A percentile compares a stretch with the other conserved stretches of the same genome.
Evolutionary conservation across 2,888 invertebrate species (phyloP).

Genomic region (Epistrophe grossulariae): DNA sequence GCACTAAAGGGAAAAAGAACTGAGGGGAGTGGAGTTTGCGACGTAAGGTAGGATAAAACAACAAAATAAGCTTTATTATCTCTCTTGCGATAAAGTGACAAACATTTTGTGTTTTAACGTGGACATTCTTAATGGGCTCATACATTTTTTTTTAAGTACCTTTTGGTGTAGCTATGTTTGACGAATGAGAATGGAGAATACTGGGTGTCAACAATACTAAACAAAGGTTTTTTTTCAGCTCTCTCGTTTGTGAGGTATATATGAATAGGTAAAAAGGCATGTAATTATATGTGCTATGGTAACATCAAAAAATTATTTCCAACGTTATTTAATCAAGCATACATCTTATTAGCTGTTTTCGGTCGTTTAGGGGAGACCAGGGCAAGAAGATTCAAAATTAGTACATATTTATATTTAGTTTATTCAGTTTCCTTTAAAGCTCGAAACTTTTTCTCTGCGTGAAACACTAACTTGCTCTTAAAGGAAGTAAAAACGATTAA

Average conservation of each 20-base stretch:
- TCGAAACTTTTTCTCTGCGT: too few relatives aligned
- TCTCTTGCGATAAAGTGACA: conserved; percentile 2
- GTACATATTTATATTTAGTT: too few relatives aligned
- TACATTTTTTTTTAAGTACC: conserved; percentile 61
- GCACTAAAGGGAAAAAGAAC: conserved; percentile 11
- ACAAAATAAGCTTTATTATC: conserved; percentile 29
- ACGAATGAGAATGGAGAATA: conserved; percentile 15
- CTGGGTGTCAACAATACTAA: not conserved
- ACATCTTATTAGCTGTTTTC: too few relatives aligned
- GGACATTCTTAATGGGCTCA: conserved; percentile 57
- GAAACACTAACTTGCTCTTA: too few relatives aligned
- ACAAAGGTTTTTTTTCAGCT: not conserved
- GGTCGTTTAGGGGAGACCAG: too few relatives aligned
- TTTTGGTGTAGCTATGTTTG: conserved; percentile 55
- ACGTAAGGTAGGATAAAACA: conserved; percentile 6
- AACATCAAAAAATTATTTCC: too few relatives aligned
- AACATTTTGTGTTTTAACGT: conserved; percentile 42
- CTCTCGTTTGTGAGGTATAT: not conserved
- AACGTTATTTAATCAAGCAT: too few relatives aligned
- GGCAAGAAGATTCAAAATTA: too few relatives aligned
- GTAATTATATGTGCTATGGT: not conserved
- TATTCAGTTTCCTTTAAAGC: too few relatives aligned
- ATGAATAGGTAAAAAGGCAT: not conserved
- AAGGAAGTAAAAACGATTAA: not conserved
- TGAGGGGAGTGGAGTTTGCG: not conserved